A percentile compares a stretch with the other conserved stretches of the same genome.
Conservation (phyloP, 2,113 vertebrate species). For the Glareola pratincola region DNA sequence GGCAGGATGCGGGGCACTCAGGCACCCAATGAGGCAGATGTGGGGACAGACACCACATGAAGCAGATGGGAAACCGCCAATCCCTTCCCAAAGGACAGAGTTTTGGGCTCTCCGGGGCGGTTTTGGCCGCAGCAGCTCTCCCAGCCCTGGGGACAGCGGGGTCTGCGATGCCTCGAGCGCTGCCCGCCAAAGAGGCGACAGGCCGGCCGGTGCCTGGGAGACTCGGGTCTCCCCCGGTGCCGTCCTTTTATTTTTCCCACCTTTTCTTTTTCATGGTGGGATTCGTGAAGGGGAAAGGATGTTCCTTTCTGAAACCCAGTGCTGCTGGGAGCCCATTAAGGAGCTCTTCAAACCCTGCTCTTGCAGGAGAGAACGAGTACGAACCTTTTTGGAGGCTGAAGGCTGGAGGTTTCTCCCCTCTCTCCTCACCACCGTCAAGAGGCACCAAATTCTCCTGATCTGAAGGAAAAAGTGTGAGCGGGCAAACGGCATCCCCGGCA, state of each 20-base stretch:
- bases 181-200: fast-evolving
- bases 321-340: fast-evolving
- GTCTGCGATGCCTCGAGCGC: neutral
- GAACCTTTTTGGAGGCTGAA: neutral
- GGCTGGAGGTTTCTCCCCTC: neutral
- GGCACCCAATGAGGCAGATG: neutral
- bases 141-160: neutral
- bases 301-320: neutral
- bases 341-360: neutral
- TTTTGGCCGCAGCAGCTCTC: neutral
- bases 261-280: neutral
- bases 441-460: neutral
- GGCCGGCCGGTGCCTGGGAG: fast-evolving
- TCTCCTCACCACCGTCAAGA: neutral
- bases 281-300: neutral
- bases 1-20: neutral
- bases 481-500: neutral
- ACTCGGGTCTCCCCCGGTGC: fast-evolving
- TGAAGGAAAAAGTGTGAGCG: neutral
- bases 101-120: fast-evolving
- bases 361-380: fast-evolving
- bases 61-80: fast-evolving
- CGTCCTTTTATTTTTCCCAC: neutral
- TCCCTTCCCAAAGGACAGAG: neutral
- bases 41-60: neutral